A percentile compares a stretch with the other conserved stretches of the same genome.
These are phyloP conservation scores for Mycalesis mineus DNA, from an alignment of 2,888 invertebrate genomes.

Conservation along the genomic window DNA sequence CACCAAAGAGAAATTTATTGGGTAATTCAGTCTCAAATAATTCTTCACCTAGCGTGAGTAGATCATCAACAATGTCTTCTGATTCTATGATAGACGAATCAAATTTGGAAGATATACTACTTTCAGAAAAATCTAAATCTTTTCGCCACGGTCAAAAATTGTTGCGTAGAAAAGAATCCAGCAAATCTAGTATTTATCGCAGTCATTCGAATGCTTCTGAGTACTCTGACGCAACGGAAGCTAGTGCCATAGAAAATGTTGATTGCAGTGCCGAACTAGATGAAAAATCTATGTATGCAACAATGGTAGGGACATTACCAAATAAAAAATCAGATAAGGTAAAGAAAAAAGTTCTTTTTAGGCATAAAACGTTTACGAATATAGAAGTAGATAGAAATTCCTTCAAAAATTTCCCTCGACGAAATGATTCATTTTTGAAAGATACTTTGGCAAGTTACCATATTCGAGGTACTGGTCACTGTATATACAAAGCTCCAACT, in stretches of 20 bases:
- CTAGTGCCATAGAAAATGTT: constrained; percentile 71
- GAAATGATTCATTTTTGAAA: constrained; percentile 57
- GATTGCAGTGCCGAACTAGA: constrained; percentile 61
- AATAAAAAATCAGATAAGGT: constrained; percentile 48
- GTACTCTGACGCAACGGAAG: constrained; percentile 57
- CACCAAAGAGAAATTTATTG: constrained; percentile 49
- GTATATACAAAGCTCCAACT: constrained; percentile 66
- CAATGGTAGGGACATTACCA: constrained; percentile 68
- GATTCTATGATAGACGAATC: constrained; percentile 69
- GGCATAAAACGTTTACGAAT: constrained; percentile 72
- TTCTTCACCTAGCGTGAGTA: constrained; percentile 47
- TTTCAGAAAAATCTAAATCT: constrained; percentile 70
- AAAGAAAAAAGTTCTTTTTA: constrained; percentile 65
- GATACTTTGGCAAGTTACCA: constrained; percentile 69
- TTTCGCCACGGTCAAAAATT: constrained; percentile 53
- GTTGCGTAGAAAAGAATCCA: constrained; percentile 38
- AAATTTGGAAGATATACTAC: constrained; percentile 68
- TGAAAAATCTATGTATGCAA: constrained; percentile 53
- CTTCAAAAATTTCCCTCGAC: constrained; percentile 50
- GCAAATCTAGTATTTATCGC: constrained; percentile 47
- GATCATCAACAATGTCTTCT: constrained; percentile 60
- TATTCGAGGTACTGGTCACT: constrained; percentile 70
- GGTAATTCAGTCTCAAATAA: constrained; percentile 37
- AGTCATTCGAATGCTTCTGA: constrained; percentile 60
- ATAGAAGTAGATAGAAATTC: constrained; percentile 67